These are phyloP conservation scores for Hypsibius dujardini DNA, from an alignment of 1,140 invertebrate species.

Conservation along the genomic window DNA sequence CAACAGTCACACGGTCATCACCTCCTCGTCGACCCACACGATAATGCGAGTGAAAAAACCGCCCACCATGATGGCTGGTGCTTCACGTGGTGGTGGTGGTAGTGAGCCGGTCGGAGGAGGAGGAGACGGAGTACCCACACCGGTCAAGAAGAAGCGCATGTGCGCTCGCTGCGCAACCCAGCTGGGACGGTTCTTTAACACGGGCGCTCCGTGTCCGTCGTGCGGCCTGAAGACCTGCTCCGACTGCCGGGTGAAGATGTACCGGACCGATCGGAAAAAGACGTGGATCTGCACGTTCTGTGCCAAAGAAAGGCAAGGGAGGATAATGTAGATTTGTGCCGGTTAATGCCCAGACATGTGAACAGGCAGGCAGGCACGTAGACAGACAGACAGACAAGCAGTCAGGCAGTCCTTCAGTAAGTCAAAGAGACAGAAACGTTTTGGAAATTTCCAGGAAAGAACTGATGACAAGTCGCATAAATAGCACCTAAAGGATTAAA, in stretches of 20 bases:
- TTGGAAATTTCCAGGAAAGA: no score
- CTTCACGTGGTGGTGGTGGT: not conserved
- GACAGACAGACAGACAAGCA: no score
- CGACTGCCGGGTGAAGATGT: not conserved
- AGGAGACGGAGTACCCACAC: no score
- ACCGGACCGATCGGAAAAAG: not conserved
- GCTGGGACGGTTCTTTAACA: not conserved
- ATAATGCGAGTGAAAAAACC: not conserved
- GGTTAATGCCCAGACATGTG: not conserved
- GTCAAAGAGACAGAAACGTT: no score
- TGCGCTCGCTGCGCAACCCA: not conserved
- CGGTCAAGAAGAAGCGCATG: not conserved
- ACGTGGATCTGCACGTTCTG: not conserved
- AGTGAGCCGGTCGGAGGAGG: not conserved
- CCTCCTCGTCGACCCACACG: not conserved
- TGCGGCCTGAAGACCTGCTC: not conserved
- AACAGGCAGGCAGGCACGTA: not conserved
- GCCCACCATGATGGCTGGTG: no score
- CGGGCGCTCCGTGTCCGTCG: not conserved
- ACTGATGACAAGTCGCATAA: no score
- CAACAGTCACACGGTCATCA: not conserved
- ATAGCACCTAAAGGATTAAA: no score
- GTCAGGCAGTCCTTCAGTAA: no score
- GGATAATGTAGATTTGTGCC: not conserved
- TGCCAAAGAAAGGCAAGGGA: constrained; percentile 3